Percentiles rank a stretch among this genome's conserved stretches.
These are phyloP conservation scores for Megamerina dolium DNA, from an alignment of 2,888 invertebrate species.

Conservation along the genomic window DNA sequence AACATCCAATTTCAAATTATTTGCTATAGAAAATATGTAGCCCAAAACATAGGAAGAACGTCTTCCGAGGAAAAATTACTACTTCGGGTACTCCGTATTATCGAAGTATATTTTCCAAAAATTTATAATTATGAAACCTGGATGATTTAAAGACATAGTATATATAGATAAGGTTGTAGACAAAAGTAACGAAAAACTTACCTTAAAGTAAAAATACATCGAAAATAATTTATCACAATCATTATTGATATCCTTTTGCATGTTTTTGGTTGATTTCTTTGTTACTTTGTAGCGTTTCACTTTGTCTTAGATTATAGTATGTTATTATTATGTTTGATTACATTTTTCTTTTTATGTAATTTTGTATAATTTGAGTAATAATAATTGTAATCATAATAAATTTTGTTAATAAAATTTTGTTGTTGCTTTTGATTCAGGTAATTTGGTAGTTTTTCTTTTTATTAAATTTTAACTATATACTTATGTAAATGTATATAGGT, in stretches of 20 bases:
- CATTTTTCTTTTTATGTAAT: constrained; percentile 12
- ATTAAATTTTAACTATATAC: no score
- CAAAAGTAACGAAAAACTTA: constrained; percentile 23
- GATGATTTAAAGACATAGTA: constrained; percentile 2
- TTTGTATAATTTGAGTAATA: constrained; percentile 27
- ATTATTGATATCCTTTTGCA: constrained; percentile 29
- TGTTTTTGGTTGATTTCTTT: constrained; percentile 15
- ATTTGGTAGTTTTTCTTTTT: constrained; percentile 47
- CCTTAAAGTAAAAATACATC: constrained; percentile 35
- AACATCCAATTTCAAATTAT: no score
- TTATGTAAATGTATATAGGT: no score
- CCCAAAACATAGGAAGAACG: no score
- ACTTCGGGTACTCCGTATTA: no score
- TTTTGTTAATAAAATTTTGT: constrained; percentile 14
- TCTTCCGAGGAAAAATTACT: no score
- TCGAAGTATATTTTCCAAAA: no score
- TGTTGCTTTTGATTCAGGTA: constrained; percentile 34
- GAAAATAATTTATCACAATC: constrained; percentile 40
- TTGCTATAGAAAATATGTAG: no score
- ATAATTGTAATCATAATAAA: constrained; percentile 18
- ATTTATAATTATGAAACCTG: no score
- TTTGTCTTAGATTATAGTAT: not conserved
- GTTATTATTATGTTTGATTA: not conserved
- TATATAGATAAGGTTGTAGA: not conserved
- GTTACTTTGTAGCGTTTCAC: constrained; percentile 4